Conservation (phyloP, 2,797 vertebrate species). For the Euthynnus affinis region DNA sequence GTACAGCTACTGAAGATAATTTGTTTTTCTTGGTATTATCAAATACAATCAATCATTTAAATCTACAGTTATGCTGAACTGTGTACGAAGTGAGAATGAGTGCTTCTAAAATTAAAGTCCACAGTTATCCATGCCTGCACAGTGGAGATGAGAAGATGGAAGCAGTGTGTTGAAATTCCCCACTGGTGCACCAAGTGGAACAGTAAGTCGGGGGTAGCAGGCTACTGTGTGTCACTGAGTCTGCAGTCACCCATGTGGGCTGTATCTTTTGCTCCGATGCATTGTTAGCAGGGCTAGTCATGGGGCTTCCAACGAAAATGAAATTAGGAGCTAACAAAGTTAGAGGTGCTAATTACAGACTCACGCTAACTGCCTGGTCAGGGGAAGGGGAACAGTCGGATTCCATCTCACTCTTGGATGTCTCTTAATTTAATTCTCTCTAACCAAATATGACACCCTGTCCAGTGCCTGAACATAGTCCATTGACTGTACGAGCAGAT, state of each 20-base stretch:
- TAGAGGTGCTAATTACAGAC: constrained; percentile 77
- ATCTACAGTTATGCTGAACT: background rate
- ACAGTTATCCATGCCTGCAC: background rate
- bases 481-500: constrained; percentile 24
- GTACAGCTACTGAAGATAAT: background rate
- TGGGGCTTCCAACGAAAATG: constrained; percentile 70
- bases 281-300: constrained; percentile 61
- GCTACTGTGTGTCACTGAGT: constrained; percentile 33
- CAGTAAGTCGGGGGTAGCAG: constrained; percentile 9
- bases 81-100: background rate
- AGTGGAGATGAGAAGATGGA: constrained; percentile 10
- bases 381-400: constrained; percentile 6
- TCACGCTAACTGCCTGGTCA: constrained; percentile 59
- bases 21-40: background rate
- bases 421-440: background rate
- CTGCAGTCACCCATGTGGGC: constrained; percentile 15
- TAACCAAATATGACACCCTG: constrained; percentile 5
- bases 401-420: constrained; percentile 5
- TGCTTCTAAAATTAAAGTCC: background rate
- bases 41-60: background rate
- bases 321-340: constrained; percentile 78
- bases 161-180: constrained; percentile 29
- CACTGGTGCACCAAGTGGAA: constrained; percentile 31
- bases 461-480: constrained; percentile 14
- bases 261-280: constrained; percentile 24